Base-by-base conservation (phyloP, 1,140 invertebrate genomes). In the Scaptomyza hsui region DNA sequence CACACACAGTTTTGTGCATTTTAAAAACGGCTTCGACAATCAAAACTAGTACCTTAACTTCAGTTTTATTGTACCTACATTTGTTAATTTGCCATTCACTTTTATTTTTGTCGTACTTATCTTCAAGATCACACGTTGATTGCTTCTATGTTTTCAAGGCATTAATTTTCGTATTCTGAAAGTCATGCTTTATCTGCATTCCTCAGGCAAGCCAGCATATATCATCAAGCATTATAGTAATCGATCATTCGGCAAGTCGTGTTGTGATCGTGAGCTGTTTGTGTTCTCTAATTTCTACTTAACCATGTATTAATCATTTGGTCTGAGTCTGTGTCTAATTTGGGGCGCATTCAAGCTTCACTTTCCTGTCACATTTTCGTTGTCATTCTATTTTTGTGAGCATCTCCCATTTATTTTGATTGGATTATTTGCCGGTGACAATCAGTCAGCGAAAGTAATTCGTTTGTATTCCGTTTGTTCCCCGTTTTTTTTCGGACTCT, bases 341-440 rank as follows among this genome's bases (percentile, higher is more conserved):
- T n/a, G n/a, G 5, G 15, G 37, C 32, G 32, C 67, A 63, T 49
- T 70, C 49, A 70, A 70, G 67, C 67, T 64, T 70, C 60, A 53
- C 67, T 70, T 70, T 48, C 35, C 61, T 56, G 67, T 56, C 49
- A 70, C 49, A 51, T 53, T 70, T 63, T 63, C n/a, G 67, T 42
- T 70, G 67, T 63, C 49, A 69, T 62, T 69, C 59, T 53, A 53
- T 69, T 62, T 69, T 69, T 47, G 42, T 53, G 59, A 49, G n/a
- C 59, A 63, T 55, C 59, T 70, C 60, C 60, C 60, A 70, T 60
- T 70, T 70, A 51, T 63, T 70, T 60, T 49, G 59, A 63, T 70
- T 70, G 67, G 60, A 70, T 70, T 63, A 70, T 63, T 63, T 53
- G 59, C 48, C 55, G 29, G 56, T 45, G 37, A 32, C 56, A 61